Percentiles rank a stretch among this genome's conserved stretches.
Evolutionary conservation across 2,113 vertebrate species (phyloP).

Genomic region (Furnarius figulus): DNA sequence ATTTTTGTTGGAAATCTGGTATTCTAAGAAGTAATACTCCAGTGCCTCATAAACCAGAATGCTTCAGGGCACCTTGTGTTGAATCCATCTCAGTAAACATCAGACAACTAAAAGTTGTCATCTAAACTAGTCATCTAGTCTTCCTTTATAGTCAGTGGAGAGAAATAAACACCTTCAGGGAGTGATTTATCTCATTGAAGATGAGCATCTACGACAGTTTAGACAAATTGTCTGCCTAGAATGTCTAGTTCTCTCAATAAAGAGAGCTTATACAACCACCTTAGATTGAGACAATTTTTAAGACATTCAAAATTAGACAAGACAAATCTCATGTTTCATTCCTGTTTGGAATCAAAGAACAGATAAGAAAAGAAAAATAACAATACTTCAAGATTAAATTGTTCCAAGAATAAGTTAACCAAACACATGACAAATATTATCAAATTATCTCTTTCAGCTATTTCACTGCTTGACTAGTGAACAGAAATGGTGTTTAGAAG

Average conservation of each 20-base stretch:
- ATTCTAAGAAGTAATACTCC: background rate
- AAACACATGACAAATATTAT: background rate
- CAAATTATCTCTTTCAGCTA: background rate
- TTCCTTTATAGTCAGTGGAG: background rate
- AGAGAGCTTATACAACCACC: background rate
- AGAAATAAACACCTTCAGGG: conserved; percentile 3
- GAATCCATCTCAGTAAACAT: background rate
- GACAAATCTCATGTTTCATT: background rate
- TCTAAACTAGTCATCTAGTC: background rate
- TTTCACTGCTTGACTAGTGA: background rate
- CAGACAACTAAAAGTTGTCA: background rate
- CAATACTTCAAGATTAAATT: background rate
- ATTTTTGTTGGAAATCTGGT: background rate
- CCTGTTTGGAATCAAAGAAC: background rate
- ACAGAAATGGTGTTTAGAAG: background rate
- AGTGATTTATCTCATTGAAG: background rate
- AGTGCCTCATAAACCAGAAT: background rate
- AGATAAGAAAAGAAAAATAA: background rate
- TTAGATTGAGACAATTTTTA: background rate
- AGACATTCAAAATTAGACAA: background rate
- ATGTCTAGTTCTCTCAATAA: background rate
- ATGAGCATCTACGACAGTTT: background rate
- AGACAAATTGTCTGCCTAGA: background rate
- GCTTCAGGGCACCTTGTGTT: background rate
- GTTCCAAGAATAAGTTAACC: background rate